Conservation (phyloP, 1,140 invertebrate genomes). For the Armadillidium nasatum region DNA sequence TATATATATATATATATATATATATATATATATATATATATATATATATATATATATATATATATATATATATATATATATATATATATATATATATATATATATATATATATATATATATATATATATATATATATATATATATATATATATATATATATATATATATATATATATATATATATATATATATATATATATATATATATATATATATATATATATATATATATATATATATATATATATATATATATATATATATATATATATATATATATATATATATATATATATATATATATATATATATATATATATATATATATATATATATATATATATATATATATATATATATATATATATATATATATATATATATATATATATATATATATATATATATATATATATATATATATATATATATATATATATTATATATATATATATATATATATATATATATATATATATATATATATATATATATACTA, state of each 20-base stretch:
- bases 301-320: conserved; percentile 16
- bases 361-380: conserved; percentile 18
- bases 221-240: conserved; percentile 22
- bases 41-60: too few species aligned
- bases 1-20: too few species aligned
- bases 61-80: too few species aligned
- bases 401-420: conserved; percentile 18
- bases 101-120: too few species aligned
- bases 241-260: not conserved
- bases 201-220: conserved; percentile 22
- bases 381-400: conserved; percentile 7
- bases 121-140: not conserved
- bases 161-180: conserved; percentile 17
- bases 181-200: conserved; percentile 6
- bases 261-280: conserved; percentile 16
- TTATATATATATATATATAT: conserved; percentile 3
- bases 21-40: too few species aligned
- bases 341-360: conserved; percentile 17
- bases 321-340: conserved; percentile 18
- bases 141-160: conserved; percentile 25
- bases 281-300: conserved; percentile 17
- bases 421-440: conserved; percentile 18
- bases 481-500: conserved; percentile 22
- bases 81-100: too few species aligned
- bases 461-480: conserved; percentile 22